phyloP scores from a whole-genome alignment of 2,888 invertebrate genomes.

The Drosophila niveifrons region DNA sequence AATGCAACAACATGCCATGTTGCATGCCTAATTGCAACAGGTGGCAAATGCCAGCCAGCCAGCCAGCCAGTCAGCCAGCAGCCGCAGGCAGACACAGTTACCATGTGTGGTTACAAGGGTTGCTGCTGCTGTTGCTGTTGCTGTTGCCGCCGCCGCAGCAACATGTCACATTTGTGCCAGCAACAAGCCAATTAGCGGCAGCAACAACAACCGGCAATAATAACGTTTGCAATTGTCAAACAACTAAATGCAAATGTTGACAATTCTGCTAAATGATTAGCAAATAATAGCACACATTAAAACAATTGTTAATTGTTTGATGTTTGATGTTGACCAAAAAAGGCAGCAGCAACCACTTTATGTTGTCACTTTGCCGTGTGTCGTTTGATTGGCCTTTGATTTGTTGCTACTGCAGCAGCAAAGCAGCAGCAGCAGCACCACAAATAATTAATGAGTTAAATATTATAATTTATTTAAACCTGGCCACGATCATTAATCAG shows the following conservation, averaged over 20 bases:
- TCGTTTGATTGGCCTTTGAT: conserved; percentile 76
- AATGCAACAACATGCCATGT: conserved; percentile 80
- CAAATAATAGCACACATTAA: conserved; percentile 72
- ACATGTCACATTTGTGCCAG: conserved; percentile 66
- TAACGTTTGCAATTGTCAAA: conserved; percentile 50
- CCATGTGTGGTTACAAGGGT: conserved; percentile 64
- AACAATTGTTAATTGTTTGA: conserved; percentile 70
- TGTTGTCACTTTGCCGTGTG: conserved; percentile 60
- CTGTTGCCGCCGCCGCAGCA: conserved; percentile 43
- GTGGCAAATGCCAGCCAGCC: conserved; percentile 76
- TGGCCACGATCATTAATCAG: conserved; percentile 79
- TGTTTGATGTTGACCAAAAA: conserved; percentile 63
- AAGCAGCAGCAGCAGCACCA: not conserved
- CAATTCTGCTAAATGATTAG: conserved; percentile 72
- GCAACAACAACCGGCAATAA: conserved; percentile 38
- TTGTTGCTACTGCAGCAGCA: conserved; percentile 61
- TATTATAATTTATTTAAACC: conserved; percentile 77
- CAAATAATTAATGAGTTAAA: conserved; percentile 78
- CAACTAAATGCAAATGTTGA: conserved; percentile 55
- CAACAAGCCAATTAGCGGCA: conserved; percentile 70
- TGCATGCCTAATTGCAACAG: conserved; percentile 83
- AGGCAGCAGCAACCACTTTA: conserved; percentile 54
- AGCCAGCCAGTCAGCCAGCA: conserved; percentile 48
- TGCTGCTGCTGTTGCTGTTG: conserved; percentile 35
- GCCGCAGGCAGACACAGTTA: conserved; percentile 42